A percentile compares a stretch with the other conserved stretches of the same genome.
Evolutionary conservation across 2,113 vertebrate species (phyloP).

Genomic region (Rhineura floridana): DNA sequence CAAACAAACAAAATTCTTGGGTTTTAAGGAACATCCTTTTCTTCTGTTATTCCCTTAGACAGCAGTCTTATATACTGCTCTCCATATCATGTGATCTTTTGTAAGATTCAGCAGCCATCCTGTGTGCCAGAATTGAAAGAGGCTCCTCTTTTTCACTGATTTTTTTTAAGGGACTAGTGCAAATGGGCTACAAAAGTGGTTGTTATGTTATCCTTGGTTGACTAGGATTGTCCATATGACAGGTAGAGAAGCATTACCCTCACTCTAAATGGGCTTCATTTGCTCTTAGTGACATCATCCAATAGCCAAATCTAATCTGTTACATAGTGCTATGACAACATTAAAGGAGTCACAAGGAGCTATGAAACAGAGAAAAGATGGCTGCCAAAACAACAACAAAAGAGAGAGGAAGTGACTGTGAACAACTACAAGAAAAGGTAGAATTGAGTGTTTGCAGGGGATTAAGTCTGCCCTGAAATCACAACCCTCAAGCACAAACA

Average conservation of each 20-base stretch:
- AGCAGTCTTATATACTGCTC: neutral
- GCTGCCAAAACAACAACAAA: neutral
- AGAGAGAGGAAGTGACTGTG: neutral
- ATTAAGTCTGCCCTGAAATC: neutral
- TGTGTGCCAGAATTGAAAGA: neutral
- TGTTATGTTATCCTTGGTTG: neutral
- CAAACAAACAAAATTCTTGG: neutral
- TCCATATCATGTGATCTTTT: too few species aligned
- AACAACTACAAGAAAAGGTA: neutral
- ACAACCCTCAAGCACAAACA: neutral
- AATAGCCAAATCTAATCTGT: neutral
- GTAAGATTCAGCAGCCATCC: neutral
- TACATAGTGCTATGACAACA: neutral
- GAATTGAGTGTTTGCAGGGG: neutral
- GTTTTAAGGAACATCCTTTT: neutral
- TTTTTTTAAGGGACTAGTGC: neutral
- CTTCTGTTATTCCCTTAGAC: neutral
- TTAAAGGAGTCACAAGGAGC: neutral
- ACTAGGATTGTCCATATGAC: neutral
- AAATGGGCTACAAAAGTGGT: neutral
- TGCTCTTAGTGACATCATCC: too few species aligned
- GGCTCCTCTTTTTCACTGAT: neutral
- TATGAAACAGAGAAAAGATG: neutral
- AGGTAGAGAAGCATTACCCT: neutral
- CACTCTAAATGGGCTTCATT: too few species aligned